Evolutionary conservation across 2,888 invertebrate species (phyloP).

Genomic region (Melitaea athalia): DNA sequence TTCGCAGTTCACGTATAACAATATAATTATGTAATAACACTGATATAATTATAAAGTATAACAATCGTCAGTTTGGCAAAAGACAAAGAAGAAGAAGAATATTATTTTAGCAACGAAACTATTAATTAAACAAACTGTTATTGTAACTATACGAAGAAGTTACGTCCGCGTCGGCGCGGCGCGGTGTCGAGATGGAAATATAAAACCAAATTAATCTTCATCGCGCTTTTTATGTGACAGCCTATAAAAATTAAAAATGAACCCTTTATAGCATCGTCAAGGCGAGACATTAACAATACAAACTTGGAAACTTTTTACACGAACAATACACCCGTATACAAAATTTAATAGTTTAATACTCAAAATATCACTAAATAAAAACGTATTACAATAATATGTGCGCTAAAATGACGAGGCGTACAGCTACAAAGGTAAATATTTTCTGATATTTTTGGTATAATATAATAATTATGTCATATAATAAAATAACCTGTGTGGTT

Average conservation of each 20-base stretch:
- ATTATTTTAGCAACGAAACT: not conserved
- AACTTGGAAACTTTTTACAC: constrained; percentile 20
- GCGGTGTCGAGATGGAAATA: not conserved
- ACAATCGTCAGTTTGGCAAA: constrained; percentile 55
- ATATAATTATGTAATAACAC: constrained; percentile 18
- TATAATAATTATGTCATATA: not conserved
- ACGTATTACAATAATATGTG: not conserved
- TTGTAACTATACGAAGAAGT: not conserved
- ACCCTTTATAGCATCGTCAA: constrained; percentile 32
- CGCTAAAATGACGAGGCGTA: constrained; percentile 1
- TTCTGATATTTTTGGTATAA: not conserved
- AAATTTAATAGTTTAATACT: constrained; percentile 28
- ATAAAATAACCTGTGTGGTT: too few species aligned
- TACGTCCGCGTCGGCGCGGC: too few species aligned
- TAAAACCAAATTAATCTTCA: constrained; percentile 10
- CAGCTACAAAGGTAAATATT: not conserved
- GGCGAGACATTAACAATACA: constrained; percentile 29
- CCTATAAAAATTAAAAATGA: constrained; percentile 28
- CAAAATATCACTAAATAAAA: constrained; percentile 23
- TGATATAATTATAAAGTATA: constrained; percentile 26
- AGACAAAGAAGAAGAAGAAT: constrained; percentile 52
- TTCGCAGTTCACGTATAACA: constrained; percentile 4
- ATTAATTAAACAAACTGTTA: not conserved
- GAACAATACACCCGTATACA: constrained; percentile 39
- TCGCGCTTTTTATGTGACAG: constrained; percentile 20